Evolutionary conservation across 2,797 vertebrate genomes (phyloP).

Genomic region (Sebastes reedi): DNA sequence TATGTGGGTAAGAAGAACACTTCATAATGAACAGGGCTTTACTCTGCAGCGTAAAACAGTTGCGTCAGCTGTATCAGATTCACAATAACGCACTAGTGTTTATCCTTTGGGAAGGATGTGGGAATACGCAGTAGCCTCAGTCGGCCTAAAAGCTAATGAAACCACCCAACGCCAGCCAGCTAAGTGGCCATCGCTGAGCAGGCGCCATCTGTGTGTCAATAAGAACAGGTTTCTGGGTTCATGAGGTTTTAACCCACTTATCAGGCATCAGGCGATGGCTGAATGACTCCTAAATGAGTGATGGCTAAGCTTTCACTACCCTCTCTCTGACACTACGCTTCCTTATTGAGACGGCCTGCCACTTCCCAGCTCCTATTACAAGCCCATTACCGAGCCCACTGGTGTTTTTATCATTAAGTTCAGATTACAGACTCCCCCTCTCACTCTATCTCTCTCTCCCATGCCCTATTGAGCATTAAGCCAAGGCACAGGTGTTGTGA

Average conservation of each 20-base stretch:
- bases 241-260: slow-evolving; percentile 75
- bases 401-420: slow-evolving; percentile 77
- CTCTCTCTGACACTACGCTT: slow-evolving; percentile 54
- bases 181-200: slow-evolving; percentile 57
- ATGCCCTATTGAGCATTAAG: slow-evolving; percentile 76
- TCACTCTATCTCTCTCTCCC: slow-evolving; percentile 55
- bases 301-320: slow-evolving; percentile 70
- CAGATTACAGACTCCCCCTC: slow-evolving; percentile 73
- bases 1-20: slow-evolving; percentile 93
- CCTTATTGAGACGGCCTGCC: slow-evolving; percentile 59
- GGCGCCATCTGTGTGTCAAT: slow-evolving; percentile 71
- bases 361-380: slow-evolving; percentile 79
- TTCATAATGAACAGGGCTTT: not conserved
- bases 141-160: slow-evolving; percentile 57
- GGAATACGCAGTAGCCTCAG: not conserved
- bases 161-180: slow-evolving; percentile 32
- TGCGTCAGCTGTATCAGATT: slow-evolving; percentile 13
- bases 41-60: not conserved
- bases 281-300: slow-evolving; percentile 68
- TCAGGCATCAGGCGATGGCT: slow-evolving; percentile 68
- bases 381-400: slow-evolving; percentile 61
- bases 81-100: slow-evolving; percentile 21
- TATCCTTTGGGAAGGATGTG: slow-evolving; percentile 24
- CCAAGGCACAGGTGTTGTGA: slow-evolving; percentile 77
- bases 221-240: slow-evolving; percentile 68